Evolutionary conservation across 1,140 invertebrate species (phyloP).

Genomic region (Drosophila santomea): DNA sequence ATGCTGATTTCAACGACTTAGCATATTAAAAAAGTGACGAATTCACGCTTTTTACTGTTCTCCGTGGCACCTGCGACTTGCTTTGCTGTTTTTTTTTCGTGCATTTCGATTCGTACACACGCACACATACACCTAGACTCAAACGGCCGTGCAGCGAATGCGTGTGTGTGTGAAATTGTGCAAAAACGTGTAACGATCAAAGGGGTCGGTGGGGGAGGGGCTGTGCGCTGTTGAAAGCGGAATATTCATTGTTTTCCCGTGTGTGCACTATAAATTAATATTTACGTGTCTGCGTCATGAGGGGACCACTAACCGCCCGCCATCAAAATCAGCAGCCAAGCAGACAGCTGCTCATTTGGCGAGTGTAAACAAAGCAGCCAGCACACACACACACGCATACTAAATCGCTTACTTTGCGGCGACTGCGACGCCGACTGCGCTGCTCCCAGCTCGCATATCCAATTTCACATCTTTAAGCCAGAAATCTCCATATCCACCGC

Average conservation of each 20-base stretch:
- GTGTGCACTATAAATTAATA: constrained; percentile 67
- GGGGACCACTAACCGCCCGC: constrained; percentile 47
- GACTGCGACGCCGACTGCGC: constrained; percentile 49
- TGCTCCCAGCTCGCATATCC: constrained; percentile 52
- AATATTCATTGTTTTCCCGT: constrained; percentile 41
- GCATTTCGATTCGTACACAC: constrained; percentile 35
- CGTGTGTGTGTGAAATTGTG: constrained; percentile 63
- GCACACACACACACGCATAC: constrained; percentile 44
- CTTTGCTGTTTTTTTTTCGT: constrained; percentile 25
- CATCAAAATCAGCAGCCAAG: constrained; percentile 46
- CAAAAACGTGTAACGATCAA: constrained; percentile 75
- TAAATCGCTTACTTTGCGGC: constrained; percentile 67
- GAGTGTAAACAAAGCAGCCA: constrained; percentile 70
- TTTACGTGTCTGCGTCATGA: constrained; percentile 54
- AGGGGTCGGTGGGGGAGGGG: constrained; percentile 4
- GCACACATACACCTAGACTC: constrained; percentile 9
- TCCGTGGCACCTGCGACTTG: constrained; percentile 8
- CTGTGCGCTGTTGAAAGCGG: constrained; percentile 50
- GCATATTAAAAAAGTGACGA: neutral
- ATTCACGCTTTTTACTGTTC: neutral
- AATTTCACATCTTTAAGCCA: constrained; percentile 58
- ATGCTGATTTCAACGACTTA: too few species aligned
- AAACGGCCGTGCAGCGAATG: constrained; percentile 25
- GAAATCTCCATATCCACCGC: constrained; percentile 16
- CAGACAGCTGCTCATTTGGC: constrained; percentile 68